These are phyloP conservation scores for Puntigrus tetrazona DNA, from an alignment of 2,113 vertebrate species.

Conservation along the genomic window DNA sequence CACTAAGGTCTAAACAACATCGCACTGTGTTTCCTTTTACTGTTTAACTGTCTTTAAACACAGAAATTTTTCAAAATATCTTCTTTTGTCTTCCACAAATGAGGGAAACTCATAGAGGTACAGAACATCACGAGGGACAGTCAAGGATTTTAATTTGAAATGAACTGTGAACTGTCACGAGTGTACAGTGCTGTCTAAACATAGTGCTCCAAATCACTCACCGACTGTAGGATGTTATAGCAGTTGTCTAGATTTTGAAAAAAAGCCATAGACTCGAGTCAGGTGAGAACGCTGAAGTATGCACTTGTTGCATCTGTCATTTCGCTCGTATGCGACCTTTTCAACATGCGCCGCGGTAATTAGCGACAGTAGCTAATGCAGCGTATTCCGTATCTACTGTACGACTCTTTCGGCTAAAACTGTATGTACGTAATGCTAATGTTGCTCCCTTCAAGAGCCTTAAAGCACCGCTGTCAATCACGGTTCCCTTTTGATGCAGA, in stretches of 20 bases:
- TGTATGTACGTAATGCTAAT: neutral
- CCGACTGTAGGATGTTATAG: neutral
- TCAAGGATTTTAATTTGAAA: too few relatives aligned
- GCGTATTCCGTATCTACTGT: neutral
- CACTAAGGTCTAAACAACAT: too few relatives aligned
- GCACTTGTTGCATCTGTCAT: neutral
- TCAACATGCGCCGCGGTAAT: neutral
- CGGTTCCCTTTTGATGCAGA: neutral
- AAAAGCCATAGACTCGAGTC: neutral
- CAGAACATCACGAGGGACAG: too few relatives aligned
- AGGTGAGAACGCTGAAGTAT: neutral
- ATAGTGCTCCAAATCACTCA: neutral
- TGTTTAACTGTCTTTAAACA: too few relatives aligned
- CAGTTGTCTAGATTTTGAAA: neutral
- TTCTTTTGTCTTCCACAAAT: too few relatives aligned
- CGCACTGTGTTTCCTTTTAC: too few relatives aligned
- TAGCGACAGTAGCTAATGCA: neutral
- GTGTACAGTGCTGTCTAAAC: neutral
- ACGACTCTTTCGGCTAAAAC: neutral
- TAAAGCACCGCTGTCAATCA: neutral
- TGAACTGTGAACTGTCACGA: too few relatives aligned
- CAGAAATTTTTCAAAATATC: too few relatives aligned
- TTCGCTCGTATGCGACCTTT: neutral
- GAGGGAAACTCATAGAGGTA: too few relatives aligned
- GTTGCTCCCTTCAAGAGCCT: neutral